Evolutionary conservation across 2,888 invertebrate species (phyloP).

Genomic region (Amphimallon solstitiale): DNA sequence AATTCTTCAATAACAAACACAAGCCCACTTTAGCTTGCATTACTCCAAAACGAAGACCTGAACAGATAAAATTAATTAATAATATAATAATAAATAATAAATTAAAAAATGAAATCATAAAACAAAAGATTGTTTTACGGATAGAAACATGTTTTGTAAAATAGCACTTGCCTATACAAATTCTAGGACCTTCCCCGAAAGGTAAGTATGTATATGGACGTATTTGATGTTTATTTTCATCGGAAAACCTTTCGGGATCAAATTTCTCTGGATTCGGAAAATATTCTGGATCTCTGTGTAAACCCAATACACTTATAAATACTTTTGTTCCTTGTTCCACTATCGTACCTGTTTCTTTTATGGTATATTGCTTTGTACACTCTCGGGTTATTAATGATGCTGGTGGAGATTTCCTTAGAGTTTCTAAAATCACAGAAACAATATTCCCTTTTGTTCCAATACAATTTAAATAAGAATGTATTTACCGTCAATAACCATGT

Average conservation of each 20-base stretch:
- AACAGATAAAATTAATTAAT: no score
- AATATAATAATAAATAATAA: no score
- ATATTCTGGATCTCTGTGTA: constrained; percentile 36
- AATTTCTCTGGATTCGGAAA: constrained; percentile 34
- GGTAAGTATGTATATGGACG: constrained; percentile 4
- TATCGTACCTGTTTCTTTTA: not conserved
- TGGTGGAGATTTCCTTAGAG: constrained; percentile 32
- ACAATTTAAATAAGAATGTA: not conserved
- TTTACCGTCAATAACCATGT: no score
- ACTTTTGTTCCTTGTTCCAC: constrained; percentile 17
- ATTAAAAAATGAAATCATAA: no score
- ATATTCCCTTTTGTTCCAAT: no score
- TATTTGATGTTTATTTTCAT: constrained; percentile 24
- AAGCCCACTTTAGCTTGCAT: no score
- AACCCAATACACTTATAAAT: constrained; percentile 24
- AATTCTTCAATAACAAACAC: no score
- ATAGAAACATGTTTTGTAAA: no score
- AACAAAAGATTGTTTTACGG: no score
- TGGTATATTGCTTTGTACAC: constrained; percentile 23
- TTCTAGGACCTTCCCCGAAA: constrained; percentile 30
- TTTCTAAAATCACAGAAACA: no score
- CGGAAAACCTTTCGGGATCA: constrained; percentile 34
- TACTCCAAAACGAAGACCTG: no score
- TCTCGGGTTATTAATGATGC: not conserved
- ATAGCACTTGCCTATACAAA: no score